Percentiles rank a stretch among this genome's conserved stretches.
Conservation (phyloP, 2,797 vertebrate species). For the Poeciliopsis gracilis region DNA sequence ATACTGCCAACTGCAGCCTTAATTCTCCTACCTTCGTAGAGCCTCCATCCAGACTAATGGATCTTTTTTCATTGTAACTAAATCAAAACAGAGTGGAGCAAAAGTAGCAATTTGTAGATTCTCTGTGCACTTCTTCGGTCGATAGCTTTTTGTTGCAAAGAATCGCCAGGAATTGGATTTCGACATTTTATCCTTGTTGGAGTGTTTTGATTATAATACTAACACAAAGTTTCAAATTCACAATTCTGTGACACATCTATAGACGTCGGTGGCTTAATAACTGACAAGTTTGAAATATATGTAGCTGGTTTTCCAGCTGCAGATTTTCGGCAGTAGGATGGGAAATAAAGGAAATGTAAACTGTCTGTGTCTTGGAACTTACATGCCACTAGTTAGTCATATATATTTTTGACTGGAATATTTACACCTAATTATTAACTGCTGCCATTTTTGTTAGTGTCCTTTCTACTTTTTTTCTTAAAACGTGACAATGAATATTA, state of each 20-base stretch:
- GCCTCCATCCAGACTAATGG: constrained; percentile 42
- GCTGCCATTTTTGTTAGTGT: not conserved
- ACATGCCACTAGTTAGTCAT: not conserved
- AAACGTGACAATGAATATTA: constrained; percentile 85
- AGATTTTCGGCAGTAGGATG: not conserved
- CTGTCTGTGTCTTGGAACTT: not conserved
- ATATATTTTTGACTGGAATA: not conserved
- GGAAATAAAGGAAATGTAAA: not conserved
- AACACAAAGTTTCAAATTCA: not conserved
- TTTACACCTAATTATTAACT: not conserved
- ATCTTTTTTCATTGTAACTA: constrained; percentile 52
- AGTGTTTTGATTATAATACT: not conserved
- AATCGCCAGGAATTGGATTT: not conserved
- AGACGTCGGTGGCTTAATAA: not conserved
- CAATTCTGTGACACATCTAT: not conserved
- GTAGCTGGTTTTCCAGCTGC: not conserved
- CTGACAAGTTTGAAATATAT: not conserved
- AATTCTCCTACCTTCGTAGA: constrained; percentile 82
- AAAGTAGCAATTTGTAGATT: constrained; percentile 21
- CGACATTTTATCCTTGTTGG: not conserved
- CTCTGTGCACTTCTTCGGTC: not conserved
- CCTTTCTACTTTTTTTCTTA: constrained; percentile 36
- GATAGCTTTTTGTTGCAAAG: constrained; percentile 1
- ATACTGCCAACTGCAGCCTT: constrained; percentile 91
- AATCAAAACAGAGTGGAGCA: constrained; percentile 38